Base-by-base conservation (phyloP, 2,113 vertebrate species). In the Actenoides hombroni region DNA sequence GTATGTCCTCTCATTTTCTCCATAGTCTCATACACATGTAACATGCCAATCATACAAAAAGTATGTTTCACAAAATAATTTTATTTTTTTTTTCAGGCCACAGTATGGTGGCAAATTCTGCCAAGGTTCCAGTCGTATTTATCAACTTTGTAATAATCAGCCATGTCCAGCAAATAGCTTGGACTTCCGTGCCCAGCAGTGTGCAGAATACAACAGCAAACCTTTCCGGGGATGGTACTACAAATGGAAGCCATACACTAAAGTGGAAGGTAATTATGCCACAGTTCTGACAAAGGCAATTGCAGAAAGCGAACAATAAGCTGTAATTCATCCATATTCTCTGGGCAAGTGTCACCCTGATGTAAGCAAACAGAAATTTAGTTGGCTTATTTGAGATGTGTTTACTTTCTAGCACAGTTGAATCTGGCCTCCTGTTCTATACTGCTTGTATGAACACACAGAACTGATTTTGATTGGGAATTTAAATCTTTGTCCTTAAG, bases 211-310 rank as follows among this genome's bases (percentile, higher is more conserved):
- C 97, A 99, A 99, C 98, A 99, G 99, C 98, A 99, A 99, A 91
- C 99, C 99, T 44, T 99, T 99, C 98, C 98, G 99, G 25, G 99
- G 99, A 59, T 99, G 99, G 99, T 99, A 98, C 98, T 99, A 99
- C 97, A 99, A 99, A 91, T 99, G 99, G 99, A 99, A 99, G 91
- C 99, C 99, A 9, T 99, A 99, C 86, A 99, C 98, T n/a, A 99
- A 99, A 97, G 99, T 99, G 70, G 98, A 99, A 97, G 99, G 99
- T 99, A 98, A 97, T 85, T 40, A 37, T 17, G 54, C 35, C 71
- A 31, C 59, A 19, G 44, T 60, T 70, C 19, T 20, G 48, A 65
- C 24, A 61, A 69, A 33, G 54, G 37, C 51, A 21, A 35, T 59
- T 24, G 18, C 40, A 39, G 78, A 56, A 76, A 57, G 25, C 1